Conservation (phyloP, 2,113 vertebrate genomes). For the Dryoscopus gambensis region DNA sequence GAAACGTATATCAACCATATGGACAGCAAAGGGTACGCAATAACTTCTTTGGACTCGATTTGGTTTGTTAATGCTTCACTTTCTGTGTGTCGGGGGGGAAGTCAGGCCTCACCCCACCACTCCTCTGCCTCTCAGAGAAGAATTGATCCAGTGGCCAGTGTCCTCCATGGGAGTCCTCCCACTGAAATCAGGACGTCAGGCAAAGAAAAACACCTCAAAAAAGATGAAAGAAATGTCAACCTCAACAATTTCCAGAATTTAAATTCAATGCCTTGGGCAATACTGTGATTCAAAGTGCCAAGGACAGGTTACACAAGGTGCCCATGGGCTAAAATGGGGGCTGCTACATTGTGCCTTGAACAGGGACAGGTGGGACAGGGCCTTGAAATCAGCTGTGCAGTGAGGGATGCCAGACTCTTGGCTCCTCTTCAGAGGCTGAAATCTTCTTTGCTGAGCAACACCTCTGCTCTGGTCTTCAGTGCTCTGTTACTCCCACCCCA, state of each 20-base stretch:
- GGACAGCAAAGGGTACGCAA: constrained; percentile 54
- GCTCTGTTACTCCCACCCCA: neutral
- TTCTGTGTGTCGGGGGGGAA: neutral
- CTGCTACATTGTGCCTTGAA: neutral
- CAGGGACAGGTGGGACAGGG: neutral
- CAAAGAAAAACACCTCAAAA: neutral
- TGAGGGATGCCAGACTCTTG: neutral
- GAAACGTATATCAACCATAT: constrained; percentile 1
- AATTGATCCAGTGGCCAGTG: fast-evolving
- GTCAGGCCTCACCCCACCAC: neutral
- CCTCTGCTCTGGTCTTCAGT: neutral
- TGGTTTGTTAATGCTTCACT: constrained; percentile 37
- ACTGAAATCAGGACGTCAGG: neutral
- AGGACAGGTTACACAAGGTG: neutral
- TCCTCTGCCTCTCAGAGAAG: fast-evolving
- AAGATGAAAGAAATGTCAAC: neutral
- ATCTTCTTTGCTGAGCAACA: neutral
- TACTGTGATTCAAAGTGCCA: neutral
- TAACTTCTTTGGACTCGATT: constrained; percentile 26
- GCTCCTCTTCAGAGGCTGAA: neutral
- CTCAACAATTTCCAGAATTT: neutral
- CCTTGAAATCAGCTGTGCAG: neutral
- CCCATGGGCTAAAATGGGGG: neutral
- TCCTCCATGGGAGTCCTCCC: neutral
- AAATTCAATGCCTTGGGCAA: neutral